These are phyloP conservation scores for Sarcophaga peregrina DNA, from an alignment of 1,140 invertebrate genomes.

Conservation along the genomic window DNA sequence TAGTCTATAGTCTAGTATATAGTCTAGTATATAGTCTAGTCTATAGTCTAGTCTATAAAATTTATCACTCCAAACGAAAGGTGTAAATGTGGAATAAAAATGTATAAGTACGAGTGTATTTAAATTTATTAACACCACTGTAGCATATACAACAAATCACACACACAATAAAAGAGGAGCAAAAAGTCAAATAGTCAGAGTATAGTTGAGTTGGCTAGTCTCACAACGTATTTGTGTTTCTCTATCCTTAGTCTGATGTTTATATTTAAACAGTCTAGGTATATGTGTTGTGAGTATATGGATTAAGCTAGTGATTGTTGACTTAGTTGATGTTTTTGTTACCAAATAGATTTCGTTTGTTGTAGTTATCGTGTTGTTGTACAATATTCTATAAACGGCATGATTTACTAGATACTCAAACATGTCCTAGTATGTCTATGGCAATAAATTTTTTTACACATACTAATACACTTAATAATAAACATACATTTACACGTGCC, in stretches of 20 bases:
- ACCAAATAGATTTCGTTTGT: too few species aligned
- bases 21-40: too few species aligned
- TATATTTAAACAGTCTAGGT: too few species aligned
- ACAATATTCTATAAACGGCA: conserved; percentile 19
- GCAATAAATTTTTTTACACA: not conserved
- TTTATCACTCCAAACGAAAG: not conserved
- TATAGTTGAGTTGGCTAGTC: too few species aligned
- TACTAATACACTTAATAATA: conserved; percentile 1
- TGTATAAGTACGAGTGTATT: not conserved
- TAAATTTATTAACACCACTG: not conserved
- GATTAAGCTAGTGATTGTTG: too few species aligned
- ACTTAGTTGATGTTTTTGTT: too few species aligned
- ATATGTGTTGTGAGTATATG: too few species aligned
- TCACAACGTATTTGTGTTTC: too few species aligned
- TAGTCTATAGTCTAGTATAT: too few species aligned
- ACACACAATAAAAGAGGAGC: not conserved
- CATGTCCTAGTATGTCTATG: not conserved
- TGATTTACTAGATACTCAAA: not conserved
- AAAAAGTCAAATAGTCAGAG: not conserved
- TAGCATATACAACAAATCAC: not conserved
- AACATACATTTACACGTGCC: not conserved
- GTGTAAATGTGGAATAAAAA: not conserved
- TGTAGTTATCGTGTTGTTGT: too few species aligned
- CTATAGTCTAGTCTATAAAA: too few species aligned
- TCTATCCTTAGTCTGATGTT: too few species aligned